These are phyloP conservation scores for Eriocheir sinensis DNA, from an alignment of 1,140 invertebrate species.

Conservation along the genomic window DNA sequence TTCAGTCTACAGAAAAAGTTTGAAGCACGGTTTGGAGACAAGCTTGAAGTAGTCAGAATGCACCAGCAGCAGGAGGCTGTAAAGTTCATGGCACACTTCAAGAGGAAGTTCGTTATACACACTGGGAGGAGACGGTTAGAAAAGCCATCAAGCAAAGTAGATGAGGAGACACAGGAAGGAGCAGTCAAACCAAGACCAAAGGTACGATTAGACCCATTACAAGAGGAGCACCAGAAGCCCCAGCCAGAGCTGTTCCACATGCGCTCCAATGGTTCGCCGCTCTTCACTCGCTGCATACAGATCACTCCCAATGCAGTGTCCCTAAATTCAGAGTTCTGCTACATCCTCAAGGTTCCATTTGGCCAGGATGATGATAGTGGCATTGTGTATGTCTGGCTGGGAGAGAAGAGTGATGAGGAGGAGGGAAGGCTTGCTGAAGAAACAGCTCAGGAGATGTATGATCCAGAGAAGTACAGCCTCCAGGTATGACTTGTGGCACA, in stretches of 20 bases:
- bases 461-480: conserved; percentile 84
- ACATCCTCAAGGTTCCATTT: conserved; percentile 97
- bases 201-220: conserved; percentile 83
- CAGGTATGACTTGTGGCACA: conserved; percentile 52
- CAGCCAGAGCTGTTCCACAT: conserved; percentile 95
- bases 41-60: conserved; percentile 97
- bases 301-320: conserved; percentile 89
- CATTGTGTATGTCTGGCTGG: conserved; percentile 99
- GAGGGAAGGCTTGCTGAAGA: conserved; percentile 95
- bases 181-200: conserved; percentile 80
- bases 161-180: conserved; percentile 54
- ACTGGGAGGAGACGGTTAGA: conserved; percentile 89
- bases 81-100: conserved; percentile 99
- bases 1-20: conserved; percentile 99
- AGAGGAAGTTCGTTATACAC: conserved; percentile 96
- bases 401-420: conserved; percentile 92
- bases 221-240: conserved; percentile 70
- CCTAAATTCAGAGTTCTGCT: conserved; percentile 92
- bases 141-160: conserved; percentile 25
- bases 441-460: conserved; percentile 97
- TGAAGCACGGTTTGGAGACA: conserved; percentile 96
- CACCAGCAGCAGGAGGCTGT: conserved; percentile 99
- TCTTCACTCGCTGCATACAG: conserved; percentile 97
- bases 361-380: conserved; percentile 94
- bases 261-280: conserved; percentile 95